Percentiles rank a stretch among this genome's conserved stretches.
Evolutionary conservation across 2,113 vertebrate species (phyloP).

Genomic region (Egretta garzetta): DNA sequence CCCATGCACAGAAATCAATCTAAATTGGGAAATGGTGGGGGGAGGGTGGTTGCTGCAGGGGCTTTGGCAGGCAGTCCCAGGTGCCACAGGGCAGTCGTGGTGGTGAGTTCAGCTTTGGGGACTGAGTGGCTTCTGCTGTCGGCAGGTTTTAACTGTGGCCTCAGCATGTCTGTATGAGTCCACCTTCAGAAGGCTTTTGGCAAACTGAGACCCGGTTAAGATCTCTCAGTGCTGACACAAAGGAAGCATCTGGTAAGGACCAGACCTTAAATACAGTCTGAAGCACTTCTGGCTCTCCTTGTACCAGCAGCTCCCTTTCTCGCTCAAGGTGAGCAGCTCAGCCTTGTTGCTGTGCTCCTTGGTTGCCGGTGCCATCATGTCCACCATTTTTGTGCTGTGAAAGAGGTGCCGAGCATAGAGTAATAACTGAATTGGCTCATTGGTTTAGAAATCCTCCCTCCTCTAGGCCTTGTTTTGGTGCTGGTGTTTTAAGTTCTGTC

Average conservation of each 20-base stretch:
- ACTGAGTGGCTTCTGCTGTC: neutral
- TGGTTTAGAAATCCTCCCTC: neutral
- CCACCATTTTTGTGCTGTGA: neutral
- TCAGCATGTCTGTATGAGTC: neutral
- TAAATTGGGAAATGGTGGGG: neutral
- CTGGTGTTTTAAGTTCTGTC: neutral
- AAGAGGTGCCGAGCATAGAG: neutral
- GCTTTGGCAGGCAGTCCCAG: neutral
- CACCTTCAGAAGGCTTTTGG: neutral
- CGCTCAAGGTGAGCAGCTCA: rapidly evolving
- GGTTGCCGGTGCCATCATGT: neutral
- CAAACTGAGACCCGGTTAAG: neutral
- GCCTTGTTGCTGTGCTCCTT: neutral
- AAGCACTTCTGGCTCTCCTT: neutral
- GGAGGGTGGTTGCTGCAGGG: neutral
- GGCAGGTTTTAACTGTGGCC: neutral
- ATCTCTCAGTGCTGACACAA: neutral
- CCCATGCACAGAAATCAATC: neutral
- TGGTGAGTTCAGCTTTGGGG: neutral
- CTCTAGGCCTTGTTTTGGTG: neutral
- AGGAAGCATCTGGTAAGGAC: neutral
- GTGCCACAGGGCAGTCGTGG: neutral
- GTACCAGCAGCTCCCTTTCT: neutral
- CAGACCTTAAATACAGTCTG: neutral
- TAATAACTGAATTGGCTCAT: neutral